Evolutionary conservation across 2,113 vertebrate genomes (phyloP).

Genomic region (Panthera tigris): DNA sequence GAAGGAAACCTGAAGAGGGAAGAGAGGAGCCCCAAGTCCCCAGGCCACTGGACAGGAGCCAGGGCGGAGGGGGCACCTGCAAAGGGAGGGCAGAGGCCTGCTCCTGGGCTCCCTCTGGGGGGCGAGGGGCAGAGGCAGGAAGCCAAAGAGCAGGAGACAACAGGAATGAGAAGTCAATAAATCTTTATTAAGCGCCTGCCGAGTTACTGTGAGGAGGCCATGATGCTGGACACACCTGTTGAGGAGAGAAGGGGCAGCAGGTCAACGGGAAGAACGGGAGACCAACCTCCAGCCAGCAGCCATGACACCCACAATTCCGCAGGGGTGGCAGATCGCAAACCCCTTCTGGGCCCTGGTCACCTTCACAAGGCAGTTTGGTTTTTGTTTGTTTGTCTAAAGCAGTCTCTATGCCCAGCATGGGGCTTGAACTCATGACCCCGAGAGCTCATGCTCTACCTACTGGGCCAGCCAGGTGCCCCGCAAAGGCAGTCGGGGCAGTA

Average conservation of each 20-base stretch:
- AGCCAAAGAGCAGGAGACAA: not conserved
- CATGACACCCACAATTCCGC: not conserved
- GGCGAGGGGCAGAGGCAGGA: not conserved
- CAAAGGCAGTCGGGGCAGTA: not conserved
- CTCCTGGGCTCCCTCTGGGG: constrained; percentile 11
- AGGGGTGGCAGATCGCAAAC: not conserved
- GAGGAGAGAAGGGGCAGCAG: not conserved
- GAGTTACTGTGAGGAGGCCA: constrained; percentile 93
- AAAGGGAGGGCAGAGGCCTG: not conserved
- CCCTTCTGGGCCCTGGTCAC: not conserved
- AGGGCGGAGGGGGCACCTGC: not conserved
- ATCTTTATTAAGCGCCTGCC: constrained; percentile 63
- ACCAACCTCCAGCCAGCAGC: no score
- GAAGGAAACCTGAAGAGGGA: not conserved
- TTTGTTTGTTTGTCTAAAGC: not conserved
- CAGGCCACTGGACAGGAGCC: not conserved
- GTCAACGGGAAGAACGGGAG: not conserved
- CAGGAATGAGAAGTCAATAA: not conserved
- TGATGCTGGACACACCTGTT: constrained; percentile 88
- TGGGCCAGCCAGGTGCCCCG: not conserved
- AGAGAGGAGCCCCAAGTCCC: not conserved
- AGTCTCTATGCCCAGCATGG: not conserved
- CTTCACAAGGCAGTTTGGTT: not conserved
- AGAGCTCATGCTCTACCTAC: not conserved
- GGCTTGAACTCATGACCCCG: not conserved